phyloP scores from a whole-genome alignment of 2,888 invertebrate genomes.

The Papilio protenor region DNA sequence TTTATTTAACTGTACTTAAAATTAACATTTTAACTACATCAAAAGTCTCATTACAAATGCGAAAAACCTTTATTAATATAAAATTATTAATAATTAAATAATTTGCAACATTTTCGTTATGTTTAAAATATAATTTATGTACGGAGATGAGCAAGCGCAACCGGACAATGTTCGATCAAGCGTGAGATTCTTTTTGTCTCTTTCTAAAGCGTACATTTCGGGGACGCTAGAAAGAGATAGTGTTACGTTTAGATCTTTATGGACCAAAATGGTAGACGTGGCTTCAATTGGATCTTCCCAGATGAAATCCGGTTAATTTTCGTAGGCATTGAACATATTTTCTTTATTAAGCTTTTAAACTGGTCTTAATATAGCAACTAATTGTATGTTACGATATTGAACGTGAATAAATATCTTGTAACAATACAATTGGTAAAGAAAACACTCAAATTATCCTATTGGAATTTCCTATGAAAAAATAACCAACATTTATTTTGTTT shows the following conservation, averaged over 20 bases:
- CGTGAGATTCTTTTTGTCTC: conserved; percentile 65
- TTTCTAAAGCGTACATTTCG: conserved; percentile 50
- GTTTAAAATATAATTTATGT: conserved; percentile 55
- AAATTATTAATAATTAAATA: conserved; percentile 34
- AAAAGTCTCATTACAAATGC: conserved; percentile 42
- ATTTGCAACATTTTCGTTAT: conserved; percentile 34
- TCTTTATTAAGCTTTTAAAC: conserved; percentile 49
- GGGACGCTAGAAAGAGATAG: conserved; percentile 59
- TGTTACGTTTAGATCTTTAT: conserved; percentile 67
- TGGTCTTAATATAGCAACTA: neutral
- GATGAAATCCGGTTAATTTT: conserved; percentile 68
- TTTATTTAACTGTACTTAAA: conserved; percentile 57
- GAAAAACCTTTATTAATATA: neutral
- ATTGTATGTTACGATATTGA: too few relatives aligned
- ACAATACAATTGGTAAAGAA: too few relatives aligned
- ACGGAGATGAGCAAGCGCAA: conserved; percentile 66
- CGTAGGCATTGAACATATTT: conserved; percentile 60
- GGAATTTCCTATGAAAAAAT: too few relatives aligned
- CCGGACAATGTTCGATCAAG: conserved; percentile 76
- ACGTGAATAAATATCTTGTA: too few relatives aligned
- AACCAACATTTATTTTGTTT: too few relatives aligned
- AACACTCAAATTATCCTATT: too few relatives aligned
- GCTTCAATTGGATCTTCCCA: conserved; percentile 75
- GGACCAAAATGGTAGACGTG: conserved; percentile 70
- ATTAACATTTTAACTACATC: conserved; percentile 56